Evolutionary conservation across 1,140 invertebrate genomes (phyloP), one percentile per base, ranked within the genome.

Genomic region (Oscheius sp.): DNA sequence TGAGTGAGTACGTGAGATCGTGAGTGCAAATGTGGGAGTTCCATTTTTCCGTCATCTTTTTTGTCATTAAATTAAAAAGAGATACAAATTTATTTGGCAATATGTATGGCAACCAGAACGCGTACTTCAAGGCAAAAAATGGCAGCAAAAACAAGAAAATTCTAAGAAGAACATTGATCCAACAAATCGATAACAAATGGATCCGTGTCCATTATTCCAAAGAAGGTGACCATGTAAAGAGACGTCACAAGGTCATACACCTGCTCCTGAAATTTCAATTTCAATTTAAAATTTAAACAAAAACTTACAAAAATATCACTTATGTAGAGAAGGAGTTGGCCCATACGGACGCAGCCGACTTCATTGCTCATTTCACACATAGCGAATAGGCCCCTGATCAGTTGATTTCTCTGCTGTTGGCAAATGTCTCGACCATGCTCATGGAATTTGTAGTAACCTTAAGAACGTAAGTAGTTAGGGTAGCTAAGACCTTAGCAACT

Each of bases 201-300:
- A 23, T 55, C 49, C 7, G 49, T 23, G 23, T 23, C 23, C 4
- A 55, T 23, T 20, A 55, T 55, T 23, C 28, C 49, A 26, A 55
- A 55, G 49, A 55, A 55, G 7, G 49, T 55, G 23, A 55, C 49
- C 49, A 55, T 7, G 49, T 55, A 55, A 26, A 55, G 49, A 4
- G 49, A 55, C 4, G 49, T 55, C 4, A 55, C 49, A 15, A 55
- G 7, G 7, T 55, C 49, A 23, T 55, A 55, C 15, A 55, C 49
- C 49, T 23, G 7, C 23, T 55, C 49, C 49, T 55, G 49, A 13
- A 23, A 55, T 10, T 42, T n/a, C 10, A 42, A 42, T 42, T 42
- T 42, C n/a, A 10, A 10, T 42, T 10, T 42, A n/a, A 42, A 42
- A 10, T 42, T 42, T 42, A 10, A 42, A 10, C n/a, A 55, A 4